These are phyloP conservation scores for Margaritifera margaritifera DNA, from an alignment of 2,888 invertebrate species.

Conservation along the genomic window DNA sequence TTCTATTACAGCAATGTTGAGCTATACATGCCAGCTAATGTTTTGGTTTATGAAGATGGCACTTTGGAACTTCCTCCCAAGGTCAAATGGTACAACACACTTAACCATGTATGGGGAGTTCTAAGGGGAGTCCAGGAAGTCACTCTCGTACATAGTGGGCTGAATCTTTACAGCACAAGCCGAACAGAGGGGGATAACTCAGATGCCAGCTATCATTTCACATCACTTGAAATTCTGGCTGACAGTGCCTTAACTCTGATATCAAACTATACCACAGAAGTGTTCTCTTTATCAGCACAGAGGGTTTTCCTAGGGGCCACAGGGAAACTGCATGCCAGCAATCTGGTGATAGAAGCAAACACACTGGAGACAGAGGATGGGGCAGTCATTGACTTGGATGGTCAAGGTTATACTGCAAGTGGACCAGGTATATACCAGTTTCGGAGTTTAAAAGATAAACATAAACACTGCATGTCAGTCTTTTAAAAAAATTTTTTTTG, in stretches of 20 bases:
- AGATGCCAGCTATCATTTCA: slow-evolving; percentile 21
- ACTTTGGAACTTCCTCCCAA: slow-evolving; percentile 32
- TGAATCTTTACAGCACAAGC: slow-evolving; percentile 29
- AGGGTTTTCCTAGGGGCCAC: slow-evolving; percentile 32
- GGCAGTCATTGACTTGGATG: slow-evolving; percentile 32
- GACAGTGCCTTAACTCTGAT: slow-evolving; percentile 19
- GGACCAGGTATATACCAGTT: slow-evolving; percentile 37
- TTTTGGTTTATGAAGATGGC: slow-evolving; percentile 39
- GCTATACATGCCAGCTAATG: slow-evolving; percentile 46
- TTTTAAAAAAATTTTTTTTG: too few species aligned
- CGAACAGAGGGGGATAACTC: slow-evolving; percentile 15
- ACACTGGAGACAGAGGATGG: slow-evolving; percentile 42
- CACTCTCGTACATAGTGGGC: slow-evolving; percentile 28
- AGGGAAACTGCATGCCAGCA: slow-evolving; percentile 24
- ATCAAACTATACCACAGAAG: slow-evolving; percentile 15
- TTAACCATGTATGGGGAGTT: slow-evolving; percentile 40
- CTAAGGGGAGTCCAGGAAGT: slow-evolving; percentile 46
- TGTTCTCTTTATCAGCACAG: slow-evolving; percentile 13
- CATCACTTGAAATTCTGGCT: slow-evolving; percentile 26
- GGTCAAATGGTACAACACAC: slow-evolving; percentile 38
- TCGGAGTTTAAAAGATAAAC: too few species aligned
- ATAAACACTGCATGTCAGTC: too few species aligned
- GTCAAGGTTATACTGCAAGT: slow-evolving; percentile 15
- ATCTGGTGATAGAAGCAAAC: slow-evolving; percentile 22
- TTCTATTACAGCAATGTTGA: slow-evolving; percentile 23